phyloP scores from a whole-genome alignment of 2,113 vertebrate genomes.

The Gobius niger region DNA sequence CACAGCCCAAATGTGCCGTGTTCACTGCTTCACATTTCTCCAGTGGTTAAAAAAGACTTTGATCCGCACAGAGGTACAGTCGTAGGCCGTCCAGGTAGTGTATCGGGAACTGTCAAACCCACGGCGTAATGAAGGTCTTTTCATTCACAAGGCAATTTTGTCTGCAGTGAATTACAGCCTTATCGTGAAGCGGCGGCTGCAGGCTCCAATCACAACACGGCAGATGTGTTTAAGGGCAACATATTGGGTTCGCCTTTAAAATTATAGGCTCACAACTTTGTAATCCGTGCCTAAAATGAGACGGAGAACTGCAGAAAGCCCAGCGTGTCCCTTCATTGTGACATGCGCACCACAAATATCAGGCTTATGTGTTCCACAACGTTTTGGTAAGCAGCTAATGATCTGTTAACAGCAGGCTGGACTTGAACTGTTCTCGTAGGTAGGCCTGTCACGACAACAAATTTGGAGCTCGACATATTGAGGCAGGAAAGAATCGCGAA shows the following conservation, averaged over 20 bases:
- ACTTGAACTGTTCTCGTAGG: too few relatives aligned
- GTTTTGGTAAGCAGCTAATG: too few relatives aligned
- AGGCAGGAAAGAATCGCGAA: too few relatives aligned
- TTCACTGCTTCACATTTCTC: slow-evolving; percentile 46
- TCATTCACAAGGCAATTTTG: slow-evolving; percentile 28
- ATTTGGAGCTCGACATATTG: too few relatives aligned
- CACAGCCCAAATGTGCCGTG: slow-evolving; percentile 11
- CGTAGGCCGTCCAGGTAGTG: slow-evolving; percentile 10
- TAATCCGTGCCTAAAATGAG: not conserved
- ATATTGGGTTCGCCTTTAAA: not conserved
- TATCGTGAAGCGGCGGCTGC: not conserved
- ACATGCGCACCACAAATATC: not conserved
- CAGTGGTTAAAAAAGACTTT: slow-evolving; percentile 45
- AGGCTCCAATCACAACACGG: slow-evolving; percentile 11
- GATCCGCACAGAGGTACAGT: slow-evolving; percentile 37
- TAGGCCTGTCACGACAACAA: too few relatives aligned
- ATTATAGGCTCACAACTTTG: not conserved
- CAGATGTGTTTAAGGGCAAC: slow-evolving; percentile 2
- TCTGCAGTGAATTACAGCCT: slow-evolving; percentile 16
- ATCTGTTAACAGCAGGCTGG: too few relatives aligned
- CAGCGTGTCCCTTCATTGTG: not conserved
- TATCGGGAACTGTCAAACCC: slow-evolving; percentile 2
- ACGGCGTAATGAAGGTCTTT: slow-evolving; percentile 17
- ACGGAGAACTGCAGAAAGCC: not conserved
- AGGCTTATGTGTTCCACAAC: too few relatives aligned